These are phyloP conservation scores for Genyomyrus donnyi DNA, from an alignment of 2,113 vertebrate genomes.

Conservation along the genomic window DNA sequence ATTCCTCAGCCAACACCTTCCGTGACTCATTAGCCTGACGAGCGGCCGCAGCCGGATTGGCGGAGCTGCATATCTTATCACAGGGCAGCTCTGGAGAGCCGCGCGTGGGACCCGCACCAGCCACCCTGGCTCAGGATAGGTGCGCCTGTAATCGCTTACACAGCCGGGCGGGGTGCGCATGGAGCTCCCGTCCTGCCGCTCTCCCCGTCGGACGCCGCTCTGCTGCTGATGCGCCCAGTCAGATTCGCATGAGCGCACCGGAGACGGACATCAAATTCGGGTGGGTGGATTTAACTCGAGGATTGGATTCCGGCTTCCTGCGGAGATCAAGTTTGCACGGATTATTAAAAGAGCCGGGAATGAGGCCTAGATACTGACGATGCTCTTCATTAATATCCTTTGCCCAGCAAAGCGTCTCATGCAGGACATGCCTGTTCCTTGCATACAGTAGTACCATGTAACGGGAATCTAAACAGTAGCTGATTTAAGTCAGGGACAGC, in stretches of 20 bases:
- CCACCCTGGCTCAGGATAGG: neutral
- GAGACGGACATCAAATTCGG: neutral
- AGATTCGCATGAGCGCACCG: neutral
- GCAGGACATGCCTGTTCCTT: neutral
- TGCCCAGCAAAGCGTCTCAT: neutral
- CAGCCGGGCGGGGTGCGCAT: neutral
- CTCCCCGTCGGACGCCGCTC: neutral
- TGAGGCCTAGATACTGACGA: neutral
- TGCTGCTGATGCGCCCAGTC: neutral
- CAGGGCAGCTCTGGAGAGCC: neutral
- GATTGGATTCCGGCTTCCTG: constrained; percentile 5
- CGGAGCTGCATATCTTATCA: neutral
- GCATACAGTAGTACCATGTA: neutral
- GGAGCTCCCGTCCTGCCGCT: neutral
- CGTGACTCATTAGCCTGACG: neutral
- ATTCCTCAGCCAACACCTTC: neutral
- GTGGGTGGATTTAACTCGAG: neutral
- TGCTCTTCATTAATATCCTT: neutral
- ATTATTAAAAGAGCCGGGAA: neutral
- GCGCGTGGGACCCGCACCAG: neutral
- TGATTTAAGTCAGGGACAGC: neutral
- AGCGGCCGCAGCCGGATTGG: neutral
- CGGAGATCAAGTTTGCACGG: neutral
- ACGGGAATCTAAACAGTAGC: neutral
- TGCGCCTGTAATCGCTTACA: neutral